Base-by-base conservation (phyloP, 2,888 invertebrate genomes). In the Lochmaea capreae region DNA sequence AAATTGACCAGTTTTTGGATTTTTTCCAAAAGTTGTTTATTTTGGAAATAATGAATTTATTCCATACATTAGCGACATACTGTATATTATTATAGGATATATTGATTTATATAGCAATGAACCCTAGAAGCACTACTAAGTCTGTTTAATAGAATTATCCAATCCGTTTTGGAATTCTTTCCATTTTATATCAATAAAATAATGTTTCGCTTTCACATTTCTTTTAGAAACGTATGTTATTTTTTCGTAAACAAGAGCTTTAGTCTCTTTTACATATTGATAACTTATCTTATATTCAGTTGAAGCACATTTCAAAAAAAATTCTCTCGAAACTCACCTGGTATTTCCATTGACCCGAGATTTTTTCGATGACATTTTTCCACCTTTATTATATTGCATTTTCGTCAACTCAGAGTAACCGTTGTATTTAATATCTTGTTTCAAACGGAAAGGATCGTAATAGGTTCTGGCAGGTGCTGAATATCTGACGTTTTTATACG, bases 361-460 rank as follows among this genome's bases (percentile, higher is more conserved):
- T 1, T 65, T 49, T 43, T 62, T 67, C 26, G 42, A 43, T 42
- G 43, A 43, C 46, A 46, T 26, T 71, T 71, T 57, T 42, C 33
- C 58, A 11, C 46, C 14, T 8, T 57, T n/a, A 14, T 65, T 43
- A 9, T 58, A 62, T 42, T 26, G 65, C 22, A 65, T 58, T 63
- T 65, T 65, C n/a, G 22, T 43, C 10, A 14, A 49, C 42, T 58
- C 16, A 6, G 68, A n/a, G 39, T 68, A 68, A 46, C 49, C 52
- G 11, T 49, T 49, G 39, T 49, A 62, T 58, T 65, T 71, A 22
- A 65, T 65, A 65, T 65, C 72, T 67, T 78, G 73, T 73, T 79
- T 77, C 67, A 77, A 69, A 59, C 76, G 71, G 67, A 81, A 80
- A 14, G 81, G 80, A 69, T 80, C 77, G 74, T 81, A 78, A 77